These are phyloP conservation scores for Toxotes jaculatrix DNA, from an alignment of 2,113 vertebrate species.

Conservation along the genomic window DNA sequence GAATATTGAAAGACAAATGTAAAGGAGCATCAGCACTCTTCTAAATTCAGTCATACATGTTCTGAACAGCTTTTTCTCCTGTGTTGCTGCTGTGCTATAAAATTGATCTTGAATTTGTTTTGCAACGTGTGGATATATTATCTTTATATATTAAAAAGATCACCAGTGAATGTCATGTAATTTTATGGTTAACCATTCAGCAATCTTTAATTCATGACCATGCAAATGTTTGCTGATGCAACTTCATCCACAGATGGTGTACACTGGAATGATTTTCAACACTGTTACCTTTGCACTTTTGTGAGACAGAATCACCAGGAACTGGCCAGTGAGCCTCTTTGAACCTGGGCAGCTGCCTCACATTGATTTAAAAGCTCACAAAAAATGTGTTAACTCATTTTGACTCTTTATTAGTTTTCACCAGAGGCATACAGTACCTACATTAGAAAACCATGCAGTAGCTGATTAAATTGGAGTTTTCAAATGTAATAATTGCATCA, in stretches of 20 bases:
- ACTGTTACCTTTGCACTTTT: constrained; percentile 29
- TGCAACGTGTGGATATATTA: too few relatives aligned
- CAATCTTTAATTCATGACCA: constrained; percentile 1
- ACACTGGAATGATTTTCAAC: constrained; percentile 21
- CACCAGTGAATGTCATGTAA: background rate
- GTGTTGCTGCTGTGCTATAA: too few relatives aligned
- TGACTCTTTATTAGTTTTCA: background rate
- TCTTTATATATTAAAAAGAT: too few relatives aligned
- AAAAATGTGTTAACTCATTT: background rate
- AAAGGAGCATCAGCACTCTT: too few relatives aligned
- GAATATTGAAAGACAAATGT: too few relatives aligned
- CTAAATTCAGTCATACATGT: too few relatives aligned
- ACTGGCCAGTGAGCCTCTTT: background rate
- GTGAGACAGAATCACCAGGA: background rate
- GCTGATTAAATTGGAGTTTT: background rate
- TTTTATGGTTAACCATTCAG: constrained; percentile 10
- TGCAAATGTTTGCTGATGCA: constrained; percentile 17
- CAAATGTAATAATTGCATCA: background rate
- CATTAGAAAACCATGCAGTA: background rate
- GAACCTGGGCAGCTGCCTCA: background rate
- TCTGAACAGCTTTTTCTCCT: too few relatives aligned
- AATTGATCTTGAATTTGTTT: too few relatives aligned
- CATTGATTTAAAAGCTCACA: background rate
- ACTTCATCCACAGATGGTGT: constrained; percentile 2
- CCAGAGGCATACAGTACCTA: background rate